These are phyloP conservation scores for Plebejus melissa DNA, from an alignment of 2,888 invertebrate genomes.

Conservation along the genomic window DNA sequence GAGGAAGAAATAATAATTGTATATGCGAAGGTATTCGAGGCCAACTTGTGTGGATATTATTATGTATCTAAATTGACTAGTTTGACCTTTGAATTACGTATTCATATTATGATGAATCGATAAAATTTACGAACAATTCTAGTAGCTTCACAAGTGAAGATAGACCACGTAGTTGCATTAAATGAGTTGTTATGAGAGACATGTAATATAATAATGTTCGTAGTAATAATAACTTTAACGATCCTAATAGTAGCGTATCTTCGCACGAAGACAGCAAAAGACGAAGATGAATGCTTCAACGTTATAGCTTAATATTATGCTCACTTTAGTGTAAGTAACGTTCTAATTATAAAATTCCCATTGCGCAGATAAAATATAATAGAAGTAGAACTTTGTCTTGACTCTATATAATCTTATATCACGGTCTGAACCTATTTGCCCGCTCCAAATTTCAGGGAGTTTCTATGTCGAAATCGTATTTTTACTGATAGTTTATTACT, in stretches of 20 bases:
- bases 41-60: slow-evolving; percentile 13
- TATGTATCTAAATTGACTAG: slow-evolving; percentile 25
- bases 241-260: neutral
- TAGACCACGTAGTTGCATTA: neutral
- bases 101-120: neutral
- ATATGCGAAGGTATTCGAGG: slow-evolving; percentile 24
- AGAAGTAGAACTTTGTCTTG: no score
- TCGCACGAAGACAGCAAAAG: neutral
- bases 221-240: neutral
- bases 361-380: no score
- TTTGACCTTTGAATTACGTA: slow-evolving; percentile 23
- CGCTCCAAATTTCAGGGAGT: no score
- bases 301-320: no score
- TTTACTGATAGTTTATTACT: no score
- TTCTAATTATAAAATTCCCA: no score
- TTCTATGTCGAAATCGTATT: no score
- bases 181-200: neutral
- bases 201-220: neutral
- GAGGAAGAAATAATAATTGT: slow-evolving; percentile 16
- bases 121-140: neutral
- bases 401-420: no score
- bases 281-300: no score
- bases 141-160: neutral
- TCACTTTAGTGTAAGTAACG: no score
- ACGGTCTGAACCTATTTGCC: no score